phyloP scores from a whole-genome alignment of 1,140 invertebrate genomes.

The Hormaphis cornu region DNA sequence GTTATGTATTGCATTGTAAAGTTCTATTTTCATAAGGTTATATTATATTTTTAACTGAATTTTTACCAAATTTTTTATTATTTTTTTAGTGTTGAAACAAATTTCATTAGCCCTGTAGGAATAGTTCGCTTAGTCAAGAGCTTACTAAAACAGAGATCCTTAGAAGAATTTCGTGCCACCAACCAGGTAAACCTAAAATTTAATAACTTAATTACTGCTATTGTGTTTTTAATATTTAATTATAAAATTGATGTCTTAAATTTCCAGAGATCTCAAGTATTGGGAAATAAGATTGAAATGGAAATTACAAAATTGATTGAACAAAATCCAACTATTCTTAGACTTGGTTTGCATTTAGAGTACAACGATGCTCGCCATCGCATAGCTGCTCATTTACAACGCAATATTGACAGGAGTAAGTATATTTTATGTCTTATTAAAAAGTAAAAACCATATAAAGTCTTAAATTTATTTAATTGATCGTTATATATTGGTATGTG shows the following conservation, averaged over 20 bases:
- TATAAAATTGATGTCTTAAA: conserved; percentile 27
- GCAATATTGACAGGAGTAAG: conserved; percentile 95
- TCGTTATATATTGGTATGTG: too few relatives aligned
- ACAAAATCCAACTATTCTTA: conserved; percentile 81
- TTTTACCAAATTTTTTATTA: conserved; percentile 33
- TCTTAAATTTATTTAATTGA: too few relatives aligned
- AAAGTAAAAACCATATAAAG: not conserved
- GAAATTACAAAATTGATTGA: conserved; percentile 88
- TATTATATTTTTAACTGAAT: too few relatives aligned
- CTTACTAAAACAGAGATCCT: conserved; percentile 70
- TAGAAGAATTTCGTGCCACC: conserved; percentile 87
- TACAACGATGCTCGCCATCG: conserved; percentile 90
- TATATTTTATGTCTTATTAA: conserved; percentile 37
- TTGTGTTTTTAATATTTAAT: not conserved
- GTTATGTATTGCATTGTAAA: not conserved
- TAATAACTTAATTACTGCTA: not conserved
- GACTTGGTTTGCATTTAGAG: conserved; percentile 88
- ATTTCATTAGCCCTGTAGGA: conserved; percentile 78
- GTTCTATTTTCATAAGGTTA: too few relatives aligned
- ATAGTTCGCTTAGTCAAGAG: conserved; percentile 77
- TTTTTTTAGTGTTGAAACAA: conserved; percentile 74
- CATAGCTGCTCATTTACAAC: conserved; percentile 83
- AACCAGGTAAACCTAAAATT: conserved; percentile 70
- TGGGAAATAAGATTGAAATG: conserved; percentile 97
- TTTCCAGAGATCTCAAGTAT: conserved; percentile 76